Base-by-base conservation (phyloP, 2,888 invertebrate species). In the Agonum fuliginosum region DNA sequence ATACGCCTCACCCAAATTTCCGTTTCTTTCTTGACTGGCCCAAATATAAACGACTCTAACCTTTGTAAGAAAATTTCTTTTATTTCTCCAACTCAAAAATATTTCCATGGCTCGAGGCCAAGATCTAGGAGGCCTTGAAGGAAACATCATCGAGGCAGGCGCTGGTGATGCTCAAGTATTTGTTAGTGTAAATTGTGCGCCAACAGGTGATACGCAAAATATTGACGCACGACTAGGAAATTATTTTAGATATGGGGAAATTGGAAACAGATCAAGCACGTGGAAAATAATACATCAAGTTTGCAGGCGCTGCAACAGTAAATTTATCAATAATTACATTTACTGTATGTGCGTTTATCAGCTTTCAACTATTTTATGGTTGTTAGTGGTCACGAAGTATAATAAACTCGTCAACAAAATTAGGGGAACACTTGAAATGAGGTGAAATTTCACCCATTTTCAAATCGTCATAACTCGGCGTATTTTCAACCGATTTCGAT, bases 161-260 rank as follows among this genome's bases (percentile, higher is more conserved):
- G 54, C 24, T 24, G 48, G 5, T 17, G 20, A 43, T 67, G 67
- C 22, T n/a, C 67, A 43, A 43, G 67, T 62, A 30, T 30, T 62
- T 37, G 37, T 37, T 62, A 17, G 30, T 62, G 27, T 62, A 30
- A 30, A 67, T 67, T 67, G 41, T 37, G 67, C 37, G 41, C 43
- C 67, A 67, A 67, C 67, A 67, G 67, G 67, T 67, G 67, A 41
- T 19, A 43, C 43, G 37, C 37, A 67, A 67, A 67, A 67, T 67
- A 67, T 41, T 67, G 43, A 67, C 58, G 58, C 30, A 62, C 14
- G 30, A 48, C 17, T 6, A 10, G 10, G 48, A 43, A 43, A 43
- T 12, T n/a, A 1, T 12, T 4, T 14, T 43, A 14, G 14, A 43
- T 14, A 12, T n/a, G 14, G 12, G 43, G 14, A 43, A 43, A 12